Percentiles rank a stretch among this genome's conserved stretches.
phyloP scores from a whole-genome alignment of 2,113 vertebrate genomes.

The Glaucidium brasilianum region DNA sequence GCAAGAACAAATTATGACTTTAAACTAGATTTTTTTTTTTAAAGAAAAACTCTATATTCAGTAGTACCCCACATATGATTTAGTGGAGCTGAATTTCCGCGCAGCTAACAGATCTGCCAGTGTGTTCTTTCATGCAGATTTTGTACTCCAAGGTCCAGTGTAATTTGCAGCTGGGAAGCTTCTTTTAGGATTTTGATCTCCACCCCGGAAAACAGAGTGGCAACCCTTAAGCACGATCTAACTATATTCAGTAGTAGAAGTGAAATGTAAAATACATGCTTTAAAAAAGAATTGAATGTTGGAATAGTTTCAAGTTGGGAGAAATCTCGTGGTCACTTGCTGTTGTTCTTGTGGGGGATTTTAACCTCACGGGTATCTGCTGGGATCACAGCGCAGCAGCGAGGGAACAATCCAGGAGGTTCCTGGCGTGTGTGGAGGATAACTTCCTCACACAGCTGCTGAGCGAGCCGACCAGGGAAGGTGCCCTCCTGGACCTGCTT shows the following conservation, averaged over 20 bases:
- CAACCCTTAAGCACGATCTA: background rate
- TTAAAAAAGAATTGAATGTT: background rate
- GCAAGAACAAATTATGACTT: background rate
- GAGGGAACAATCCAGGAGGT: no score
- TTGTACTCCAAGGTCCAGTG: background rate
- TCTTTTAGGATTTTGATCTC: slow-evolving; percentile 44
- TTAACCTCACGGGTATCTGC: no score
- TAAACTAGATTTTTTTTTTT: background rate
- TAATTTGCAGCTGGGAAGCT: slow-evolving; percentile 51
- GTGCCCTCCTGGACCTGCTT: no score
- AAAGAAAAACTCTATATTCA: background rate
- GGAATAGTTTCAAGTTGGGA: background rate
- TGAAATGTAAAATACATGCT: background rate
- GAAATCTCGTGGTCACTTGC: no score
- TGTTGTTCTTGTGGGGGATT: no score
- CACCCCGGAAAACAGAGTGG: background rate
- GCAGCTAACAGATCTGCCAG: background rate
- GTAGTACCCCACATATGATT: background rate
- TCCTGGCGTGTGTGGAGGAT: no score
- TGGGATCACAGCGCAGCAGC: no score
- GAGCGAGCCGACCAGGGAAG: no score
- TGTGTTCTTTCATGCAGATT: background rate
- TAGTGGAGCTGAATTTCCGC: background rate
- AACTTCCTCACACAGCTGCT: no score
- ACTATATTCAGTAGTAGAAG: background rate